These are phyloP conservation scores for Adelosebastes latens DNA, from an alignment of 2,797 vertebrate genomes.

Conservation along the genomic window DNA sequence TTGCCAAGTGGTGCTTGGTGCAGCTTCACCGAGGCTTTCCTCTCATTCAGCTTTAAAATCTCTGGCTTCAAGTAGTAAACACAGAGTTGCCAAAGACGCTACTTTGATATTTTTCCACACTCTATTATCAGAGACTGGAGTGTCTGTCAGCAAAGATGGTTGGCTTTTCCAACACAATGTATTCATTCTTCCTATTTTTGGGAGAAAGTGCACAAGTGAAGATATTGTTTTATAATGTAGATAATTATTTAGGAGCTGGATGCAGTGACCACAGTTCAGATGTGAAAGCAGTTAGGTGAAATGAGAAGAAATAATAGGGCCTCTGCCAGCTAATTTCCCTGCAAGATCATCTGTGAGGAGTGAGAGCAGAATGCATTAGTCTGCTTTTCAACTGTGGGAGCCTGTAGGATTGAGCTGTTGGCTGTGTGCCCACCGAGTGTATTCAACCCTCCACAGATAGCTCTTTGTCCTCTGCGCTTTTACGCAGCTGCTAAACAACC, in stretches of 20 bases:
- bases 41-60: background rate
- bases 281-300: constrained; percentile 40
- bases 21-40: background rate
- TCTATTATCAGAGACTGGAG: background rate
- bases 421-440: constrained; percentile 86
- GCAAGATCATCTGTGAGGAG: constrained; percentile 64
- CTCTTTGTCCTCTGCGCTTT: constrained; percentile 89
- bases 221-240: background rate
- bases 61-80: background rate
- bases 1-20: background rate
- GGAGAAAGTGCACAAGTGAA: background rate
- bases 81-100: background rate
- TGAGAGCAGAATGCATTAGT: constrained; percentile 69
- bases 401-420: constrained; percentile 83
- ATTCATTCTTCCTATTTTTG: background rate
- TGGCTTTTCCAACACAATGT: background rate
- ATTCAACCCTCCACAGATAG: constrained; percentile 92
- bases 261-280: constrained; percentile 28
- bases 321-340: constrained; percentile 46
- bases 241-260: constrained; percentile 1
- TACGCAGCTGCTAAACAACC: constrained; percentile 80
- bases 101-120: background rate
- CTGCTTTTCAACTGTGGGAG: constrained; percentile 76
- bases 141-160: background rate
- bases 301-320: constrained; percentile 38